A percentile compares a stretch with the other conserved stretches of the same genome.
Evolutionary conservation across 1,140 invertebrate genomes (phyloP).

Genomic region (Macrobrachium nipponense): DNA sequence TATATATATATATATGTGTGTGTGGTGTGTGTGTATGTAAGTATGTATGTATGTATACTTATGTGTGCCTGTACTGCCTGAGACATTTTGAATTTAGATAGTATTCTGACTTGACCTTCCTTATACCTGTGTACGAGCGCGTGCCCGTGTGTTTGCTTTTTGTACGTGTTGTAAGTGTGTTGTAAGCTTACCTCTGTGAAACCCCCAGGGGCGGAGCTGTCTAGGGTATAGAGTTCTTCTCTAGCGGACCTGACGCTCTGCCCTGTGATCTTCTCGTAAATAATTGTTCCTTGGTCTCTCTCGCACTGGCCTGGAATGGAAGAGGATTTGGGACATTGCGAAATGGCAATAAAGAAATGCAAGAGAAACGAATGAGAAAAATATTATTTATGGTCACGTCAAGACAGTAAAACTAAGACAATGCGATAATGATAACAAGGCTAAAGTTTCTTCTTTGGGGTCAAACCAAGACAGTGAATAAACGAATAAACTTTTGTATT

Average conservation of each 20-base stretch:
- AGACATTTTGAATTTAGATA: no score
- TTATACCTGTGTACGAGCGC: no score
- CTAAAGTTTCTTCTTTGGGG: no score
- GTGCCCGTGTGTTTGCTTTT: not conserved
- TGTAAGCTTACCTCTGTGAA: constrained; percentile 68
- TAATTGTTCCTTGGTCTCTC: constrained; percentile 71
- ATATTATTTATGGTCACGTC: not conserved
- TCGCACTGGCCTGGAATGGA: constrained; percentile 64
- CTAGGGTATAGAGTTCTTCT: constrained; percentile 68
- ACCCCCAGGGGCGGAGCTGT: constrained; percentile 66
- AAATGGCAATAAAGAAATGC: not conserved
- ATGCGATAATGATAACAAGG: no score
- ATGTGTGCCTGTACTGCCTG: not conserved
- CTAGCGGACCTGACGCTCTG: constrained; percentile 70
- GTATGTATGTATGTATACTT: not conserved
- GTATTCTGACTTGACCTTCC: no score
- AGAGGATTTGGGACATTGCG: not conserved
- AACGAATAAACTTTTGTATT: no score
- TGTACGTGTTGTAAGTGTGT: not conserved
- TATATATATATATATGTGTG: not conserved
- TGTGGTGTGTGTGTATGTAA: not conserved
- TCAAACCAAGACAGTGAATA: no score
- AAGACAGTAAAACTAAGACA: no score
- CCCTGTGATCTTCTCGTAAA: constrained; percentile 72
- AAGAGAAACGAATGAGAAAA: not conserved